A percentile compares a stretch with the other conserved stretches of the same genome.
Conservation (phyloP, 1,140 invertebrate species). For the Anastrepha ludens region DNA sequence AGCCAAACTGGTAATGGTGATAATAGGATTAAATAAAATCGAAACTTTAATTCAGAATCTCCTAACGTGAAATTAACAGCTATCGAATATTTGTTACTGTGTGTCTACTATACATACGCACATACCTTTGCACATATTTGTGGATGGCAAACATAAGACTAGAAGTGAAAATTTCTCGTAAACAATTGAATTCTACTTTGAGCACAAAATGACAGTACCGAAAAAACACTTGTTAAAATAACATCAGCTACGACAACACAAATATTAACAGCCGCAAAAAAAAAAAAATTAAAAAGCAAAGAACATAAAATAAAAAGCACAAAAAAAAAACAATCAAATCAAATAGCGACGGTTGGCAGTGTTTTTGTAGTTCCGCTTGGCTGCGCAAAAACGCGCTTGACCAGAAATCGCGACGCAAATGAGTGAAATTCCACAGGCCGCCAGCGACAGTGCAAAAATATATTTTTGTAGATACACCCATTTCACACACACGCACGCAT, state of each 20-base stretch:
- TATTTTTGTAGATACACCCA: neutral
- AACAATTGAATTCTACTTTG: neutral
- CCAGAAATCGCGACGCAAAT: constrained; percentile 65
- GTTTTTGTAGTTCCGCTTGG: constrained; percentile 60
- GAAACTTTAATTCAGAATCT: too few relatives aligned
- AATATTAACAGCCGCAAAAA: neutral
- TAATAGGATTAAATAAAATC: too few relatives aligned
- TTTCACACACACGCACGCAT: neutral
- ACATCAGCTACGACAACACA: neutral
- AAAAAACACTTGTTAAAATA: constrained; percentile 15
- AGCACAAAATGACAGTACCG: neutral
- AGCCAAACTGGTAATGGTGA: too few relatives aligned
- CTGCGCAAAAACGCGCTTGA: constrained; percentile 65
- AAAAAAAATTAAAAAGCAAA: neutral
- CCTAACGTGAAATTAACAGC: too few relatives aligned
- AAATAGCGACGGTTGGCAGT: neutral
- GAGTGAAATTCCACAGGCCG: neutral
- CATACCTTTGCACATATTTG: neutral
- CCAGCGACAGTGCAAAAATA: neutral
- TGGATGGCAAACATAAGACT: neutral
- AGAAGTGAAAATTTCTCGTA: neutral
- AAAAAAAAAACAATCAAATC: too few relatives aligned
- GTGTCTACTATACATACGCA: neutral
- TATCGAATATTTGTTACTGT: too few relatives aligned
- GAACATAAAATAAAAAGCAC: neutral